Evolutionary conservation across 2,888 invertebrate genomes (phyloP), one percentile per base, ranked within the genome.

Genomic region (Schizaphis graminum): DNA sequence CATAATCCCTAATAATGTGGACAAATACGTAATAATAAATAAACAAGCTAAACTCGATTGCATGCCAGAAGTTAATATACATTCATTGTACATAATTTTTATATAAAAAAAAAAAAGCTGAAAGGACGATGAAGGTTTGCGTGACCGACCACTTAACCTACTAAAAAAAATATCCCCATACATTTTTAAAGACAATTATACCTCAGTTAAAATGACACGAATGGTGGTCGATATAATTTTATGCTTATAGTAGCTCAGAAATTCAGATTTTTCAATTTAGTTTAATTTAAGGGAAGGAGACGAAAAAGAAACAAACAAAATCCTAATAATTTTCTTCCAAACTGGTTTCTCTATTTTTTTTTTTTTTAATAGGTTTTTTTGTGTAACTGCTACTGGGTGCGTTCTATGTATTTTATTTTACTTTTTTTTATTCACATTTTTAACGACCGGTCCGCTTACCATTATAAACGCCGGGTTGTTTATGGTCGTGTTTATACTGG

Each of bases 351-450:
- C 41, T 89, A 89, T 94, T 41, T 91, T 41, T 28, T 56, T 94
- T 85, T 87, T 92, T 49, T 89, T 94, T 41, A 90, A 91, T 89
- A 57, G 89, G 61, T 86, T 61, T 91, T 91, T 92, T 86, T 90
- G 35, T 94, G 93, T 94, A 94, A 94, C 93, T 94, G 93, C 93
- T 94, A 94, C 93, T 94, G 93, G 93, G 93, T 85, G 93, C 93
- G 93, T 90, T 94, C 86, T 90, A 86, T 90, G 93, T 94, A 94
- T 94, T 94, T 92, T 92, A 92, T 92, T 94, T 94, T 86, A 90
- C 49, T 94, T 93, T 94, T 47, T 94, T 94, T 94, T 90, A 90
- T 94, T 90, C 89, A 89, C 89, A 85, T 94, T 94, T 94, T 94
- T 94, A 94, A 94, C 90, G 93, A 94, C 93, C 93, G 86, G 90